Percentiles rank a stretch among this genome's conserved stretches.
Conservation (phyloP, 2,888 invertebrate genomes). For the Cryptus viduatorius region DNA sequence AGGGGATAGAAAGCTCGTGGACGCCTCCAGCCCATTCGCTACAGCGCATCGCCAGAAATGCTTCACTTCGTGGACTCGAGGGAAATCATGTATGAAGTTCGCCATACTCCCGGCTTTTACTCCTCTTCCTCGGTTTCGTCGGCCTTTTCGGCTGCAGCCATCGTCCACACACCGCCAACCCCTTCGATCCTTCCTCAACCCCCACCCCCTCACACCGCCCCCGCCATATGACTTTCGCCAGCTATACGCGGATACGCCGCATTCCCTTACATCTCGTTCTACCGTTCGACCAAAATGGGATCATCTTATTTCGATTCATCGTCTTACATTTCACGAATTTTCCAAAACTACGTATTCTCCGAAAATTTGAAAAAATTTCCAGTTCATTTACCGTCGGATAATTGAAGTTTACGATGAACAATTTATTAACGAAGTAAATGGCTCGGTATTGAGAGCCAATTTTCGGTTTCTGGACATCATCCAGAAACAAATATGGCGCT, state of each 20-base stretch:
- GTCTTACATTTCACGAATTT: slow-evolving; percentile 41
- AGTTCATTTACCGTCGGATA: background rate
- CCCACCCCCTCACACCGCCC: background rate
- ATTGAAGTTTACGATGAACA: background rate
- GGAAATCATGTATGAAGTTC: slow-evolving; percentile 84
- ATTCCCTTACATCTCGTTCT: slow-evolving; percentile 24
- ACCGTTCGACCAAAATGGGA: slow-evolving; percentile 26
- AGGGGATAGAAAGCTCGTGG: slow-evolving; percentile 36
- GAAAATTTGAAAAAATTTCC: slow-evolving; percentile 8
- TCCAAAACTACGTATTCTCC: background rate
- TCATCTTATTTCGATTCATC: slow-evolving; percentile 52
- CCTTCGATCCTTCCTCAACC: slow-evolving; percentile 54
- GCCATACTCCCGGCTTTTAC: slow-evolving; percentile 70
- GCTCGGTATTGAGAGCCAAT: background rate
- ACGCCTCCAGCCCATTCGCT: slow-evolving; percentile 72
- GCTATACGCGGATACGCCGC: slow-evolving; percentile 25
- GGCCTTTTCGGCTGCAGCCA: slow-evolving; percentile 70
- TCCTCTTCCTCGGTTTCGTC: slow-evolving; percentile 64
- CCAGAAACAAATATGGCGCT: too few relatives aligned
- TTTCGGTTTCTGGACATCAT: too few relatives aligned
- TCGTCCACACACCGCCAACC: slow-evolving; percentile 49
- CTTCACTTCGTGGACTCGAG: slow-evolving; percentile 82
- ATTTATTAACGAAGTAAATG: background rate
- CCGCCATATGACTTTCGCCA: slow-evolving; percentile 52
- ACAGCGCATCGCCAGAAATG: slow-evolving; percentile 82